Base-by-base conservation (phyloP, 2,113 vertebrate species). In the Beaufortia kweichowensis region DNA sequence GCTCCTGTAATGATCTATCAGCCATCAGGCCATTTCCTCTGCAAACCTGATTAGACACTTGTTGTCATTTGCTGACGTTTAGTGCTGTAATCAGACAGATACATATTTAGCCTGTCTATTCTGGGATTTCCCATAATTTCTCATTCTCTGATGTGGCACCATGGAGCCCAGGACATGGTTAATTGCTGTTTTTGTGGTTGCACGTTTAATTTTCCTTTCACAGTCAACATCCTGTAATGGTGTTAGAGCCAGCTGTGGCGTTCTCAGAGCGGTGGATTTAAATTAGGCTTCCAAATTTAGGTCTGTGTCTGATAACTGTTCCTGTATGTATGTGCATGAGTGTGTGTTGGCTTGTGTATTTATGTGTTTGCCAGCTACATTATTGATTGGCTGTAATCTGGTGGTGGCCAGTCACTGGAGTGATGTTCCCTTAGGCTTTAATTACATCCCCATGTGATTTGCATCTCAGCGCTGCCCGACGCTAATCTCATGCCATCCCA, bases 361-460 rank as follows among this genome's bases (percentile, higher is more conserved):
- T 68, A 29, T 73, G 56, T 73, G 70, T 74, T 60, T 74, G 60
- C 62, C 66, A 14, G 41, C 81, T 82, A 33, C 26, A 39, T 56
- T 67, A 92, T 91, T 88, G 91, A 92, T 90, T 80, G 83, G 71
- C 75, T 84, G 83, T 89, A 88, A 88, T 90, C 82, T 82, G 77
- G 69, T 90, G 90, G 83, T 83, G 77, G 76, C 89, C 81, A 89
- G 75, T 75, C 75, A 75, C 80, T 80, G 86, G 78, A 81, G 84
- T 85, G 76, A 77, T 12, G 76, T 64, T 62, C 82, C 91, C 91
- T 79, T 80, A 87, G 87, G 88, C 91, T 90, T 92, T 93, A 92
- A 94, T 94, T 91, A 90, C 82, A 84, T 81, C 65, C 80, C 76
- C 75, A 63, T 86, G 76, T 84, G 91, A 90, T 88, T 86, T 90